These are phyloP conservation scores for Temnothorax unifasciatus DNA, from an alignment of 2,888 invertebrate genomes.

Conservation along the genomic window DNA sequence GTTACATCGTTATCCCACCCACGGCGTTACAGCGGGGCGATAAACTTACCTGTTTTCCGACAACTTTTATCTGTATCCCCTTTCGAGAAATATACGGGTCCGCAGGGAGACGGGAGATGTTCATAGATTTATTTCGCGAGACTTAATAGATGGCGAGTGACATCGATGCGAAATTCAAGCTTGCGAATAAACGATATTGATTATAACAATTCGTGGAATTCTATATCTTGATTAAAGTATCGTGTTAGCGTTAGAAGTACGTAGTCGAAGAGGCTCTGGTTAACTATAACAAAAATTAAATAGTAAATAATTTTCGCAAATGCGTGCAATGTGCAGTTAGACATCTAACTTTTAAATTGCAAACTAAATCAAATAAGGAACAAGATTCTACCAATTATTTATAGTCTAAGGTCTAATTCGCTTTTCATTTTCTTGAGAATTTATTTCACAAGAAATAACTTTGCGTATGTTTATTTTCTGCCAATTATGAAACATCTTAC, in stretches of 20 bases:
- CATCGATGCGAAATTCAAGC: background rate
- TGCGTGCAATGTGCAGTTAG: background rate
- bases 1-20: slow-evolving; percentile 29
- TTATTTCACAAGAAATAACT: background rate
- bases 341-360: background rate
- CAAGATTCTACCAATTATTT: background rate
- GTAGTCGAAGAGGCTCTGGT: background rate
- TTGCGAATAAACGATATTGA: background rate
- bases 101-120: background rate
- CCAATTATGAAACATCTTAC: background rate
- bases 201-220: background rate
- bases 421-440: background rate
- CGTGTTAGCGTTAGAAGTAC: background rate
- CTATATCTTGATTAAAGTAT: background rate
- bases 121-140: slow-evolving; percentile 33
- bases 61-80: slow-evolving; percentile 47
- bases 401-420: background rate
- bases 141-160: slow-evolving; percentile 25
- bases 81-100: slow-evolving; percentile 29
- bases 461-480: background rate
- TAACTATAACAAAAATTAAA: background rate
- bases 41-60: slow-evolving; percentile 48
- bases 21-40: slow-evolving; percentile 31
- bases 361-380: background rate
- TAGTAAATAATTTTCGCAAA: background rate